Conservation (phyloP, 1,140 invertebrate species). For the Neuroterus valhalla region DNA sequence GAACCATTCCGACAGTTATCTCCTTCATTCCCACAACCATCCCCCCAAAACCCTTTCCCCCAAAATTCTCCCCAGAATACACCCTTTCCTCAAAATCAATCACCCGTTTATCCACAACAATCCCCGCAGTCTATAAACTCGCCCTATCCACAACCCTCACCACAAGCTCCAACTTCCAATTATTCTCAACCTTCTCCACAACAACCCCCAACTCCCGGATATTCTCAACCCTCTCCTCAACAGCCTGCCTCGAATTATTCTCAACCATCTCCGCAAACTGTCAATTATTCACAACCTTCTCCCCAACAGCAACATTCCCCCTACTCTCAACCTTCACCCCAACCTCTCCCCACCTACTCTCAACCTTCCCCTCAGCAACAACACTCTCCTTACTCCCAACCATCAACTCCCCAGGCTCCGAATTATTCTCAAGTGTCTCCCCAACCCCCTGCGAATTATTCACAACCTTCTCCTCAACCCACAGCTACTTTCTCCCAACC, state of each 20-base stretch:
- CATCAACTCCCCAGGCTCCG: constrained; percentile 55
- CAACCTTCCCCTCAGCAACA: constrained; percentile 53
- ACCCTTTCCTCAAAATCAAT: constrained; percentile 47
- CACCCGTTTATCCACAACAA: constrained; percentile 62
- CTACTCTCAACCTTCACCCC: constrained; percentile 64
- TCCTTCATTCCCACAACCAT: constrained; percentile 57
- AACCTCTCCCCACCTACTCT: constrained; percentile 59
- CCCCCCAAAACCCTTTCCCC: constrained; percentile 53
- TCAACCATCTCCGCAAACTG: constrained; percentile 43
- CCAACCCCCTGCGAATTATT: constrained; percentile 45
- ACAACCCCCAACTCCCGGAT: constrained; percentile 48
- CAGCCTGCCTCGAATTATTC: constrained; percentile 48
- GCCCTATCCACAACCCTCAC: constrained; percentile 63
- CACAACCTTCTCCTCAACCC: constrained; percentile 44
- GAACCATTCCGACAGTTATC: constrained; percentile 53
- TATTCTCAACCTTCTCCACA: constrained; percentile 62
- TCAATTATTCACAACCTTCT: constrained; percentile 44
- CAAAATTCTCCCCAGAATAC: constrained; percentile 47
- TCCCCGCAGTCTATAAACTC: constrained; percentile 66
- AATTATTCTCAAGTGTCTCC: constrained; percentile 39
- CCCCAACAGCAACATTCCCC: constrained; percentile 48
- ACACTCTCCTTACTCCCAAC: constrained; percentile 48
- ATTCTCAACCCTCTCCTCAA: constrained; percentile 52
- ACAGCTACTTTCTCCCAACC: constrained; percentile 42
- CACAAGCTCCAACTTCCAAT: constrained; percentile 54